These are phyloP conservation scores for Tyria jacobaeae DNA, from an alignment of 2,888 invertebrate species.

Conservation along the genomic window DNA sequence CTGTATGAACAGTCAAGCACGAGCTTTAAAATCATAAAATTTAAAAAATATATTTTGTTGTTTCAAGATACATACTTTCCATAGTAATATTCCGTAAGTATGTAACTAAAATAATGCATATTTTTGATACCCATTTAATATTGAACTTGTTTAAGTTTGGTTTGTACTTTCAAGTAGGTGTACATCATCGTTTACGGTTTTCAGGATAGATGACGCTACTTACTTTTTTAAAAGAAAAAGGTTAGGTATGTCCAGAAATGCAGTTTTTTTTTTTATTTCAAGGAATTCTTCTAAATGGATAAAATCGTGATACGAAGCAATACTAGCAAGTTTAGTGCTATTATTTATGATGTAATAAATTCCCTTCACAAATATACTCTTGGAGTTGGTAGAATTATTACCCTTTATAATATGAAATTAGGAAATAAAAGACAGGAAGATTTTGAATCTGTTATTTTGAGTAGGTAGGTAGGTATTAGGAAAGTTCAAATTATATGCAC, in stretches of 20 bases:
- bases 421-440: constrained; percentile 22
- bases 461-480: constrained; percentile 19
- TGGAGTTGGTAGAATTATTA: too few relatives aligned
- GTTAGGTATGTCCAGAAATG: not conserved
- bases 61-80: not conserved
- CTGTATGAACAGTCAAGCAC: too few relatives aligned
- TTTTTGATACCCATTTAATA: not conserved
- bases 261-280: not conserved
- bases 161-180: not conserved
- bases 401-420: too few relatives aligned
- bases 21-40: not conserved
- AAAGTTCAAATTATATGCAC: constrained; percentile 32
- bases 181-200: not conserved
- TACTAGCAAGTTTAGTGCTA: not conserved
- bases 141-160: not conserved
- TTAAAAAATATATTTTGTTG: not conserved
- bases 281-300: too few relatives aligned
- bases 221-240: too few relatives aligned
- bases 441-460: constrained; percentile 47
- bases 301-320: not conserved
- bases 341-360: not conserved
- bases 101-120: not conserved
- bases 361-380: too few relatives aligned
- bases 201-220: constrained; percentile 11
- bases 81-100: too few relatives aligned